Evolutionary conservation across 1,140 invertebrate species (phyloP), one percentile per base, ranked within the genome.

Genomic region (Tachypleus tridentatus): DNA sequence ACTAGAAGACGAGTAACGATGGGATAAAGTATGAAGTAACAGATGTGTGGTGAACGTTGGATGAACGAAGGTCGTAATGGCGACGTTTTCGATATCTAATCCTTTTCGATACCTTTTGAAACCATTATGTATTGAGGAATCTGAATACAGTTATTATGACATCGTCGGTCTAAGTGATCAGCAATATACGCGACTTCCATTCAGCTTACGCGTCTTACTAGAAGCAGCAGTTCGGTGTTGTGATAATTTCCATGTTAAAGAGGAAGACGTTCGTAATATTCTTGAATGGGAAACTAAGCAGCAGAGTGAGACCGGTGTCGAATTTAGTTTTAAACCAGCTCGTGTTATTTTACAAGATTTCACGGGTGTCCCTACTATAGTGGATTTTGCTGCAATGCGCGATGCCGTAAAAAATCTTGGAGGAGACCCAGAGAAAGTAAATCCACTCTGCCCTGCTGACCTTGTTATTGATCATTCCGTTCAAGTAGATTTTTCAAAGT

Each of bases 141-240:
- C 85, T 58, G 76, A 82, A 3, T 90, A 82, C 71, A 82, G 83
- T 65, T 94, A 87, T 74, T 94, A 83, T 78, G 87, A 92, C 77
- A 71, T 93, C 50, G 72, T 81, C 70, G 78, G 58, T 78, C 88
- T 74, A 82, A 85, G 72, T 50, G 76, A 77, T 64, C 74, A 80
- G 65, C 83, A 87, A 81, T 93, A 91, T 83, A 84, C 70, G 48
- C 57, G 58, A 64, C 79, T 98, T n/a, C 97, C 97, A 1, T 98
- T 85, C 79, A 97, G 92, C 4, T 89, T 99, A 62, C 81, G 93
- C 74, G 87, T 98, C 5, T 80, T 99, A 3, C 78, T 99, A 70
- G 97, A 99, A 79, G 94, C 94, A 5, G 93, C 92, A 51, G 86
- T 99, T 1, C 80, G 97, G 63, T 95, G 96, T 79, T 98, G 95